A percentile compares a stretch with the other conserved stretches of the same genome.
These are phyloP conservation scores for Panzeria rudis DNA, from an alignment of 2,888 invertebrate genomes.

Conservation along the genomic window DNA sequence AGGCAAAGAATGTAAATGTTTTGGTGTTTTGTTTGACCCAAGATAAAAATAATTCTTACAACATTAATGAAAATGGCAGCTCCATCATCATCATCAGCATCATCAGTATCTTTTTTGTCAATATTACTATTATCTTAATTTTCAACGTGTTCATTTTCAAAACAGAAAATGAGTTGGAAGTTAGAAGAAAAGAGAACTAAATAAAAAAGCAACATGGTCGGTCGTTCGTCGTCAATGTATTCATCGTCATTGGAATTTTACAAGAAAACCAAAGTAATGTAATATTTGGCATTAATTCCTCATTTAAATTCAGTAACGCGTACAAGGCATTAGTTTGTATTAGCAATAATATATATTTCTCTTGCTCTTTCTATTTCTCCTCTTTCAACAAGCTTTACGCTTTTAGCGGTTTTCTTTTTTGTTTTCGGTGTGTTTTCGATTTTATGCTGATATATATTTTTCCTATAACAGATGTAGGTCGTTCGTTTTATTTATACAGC, in stretches of 20 bases:
- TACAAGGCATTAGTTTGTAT: slow-evolving; percentile 81
- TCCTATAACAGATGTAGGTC: slow-evolving; percentile 53
- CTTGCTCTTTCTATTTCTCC: not conserved
- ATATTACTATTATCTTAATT: slow-evolving; percentile 51
- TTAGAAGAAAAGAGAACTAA: not conserved
- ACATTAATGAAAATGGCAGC: slow-evolving; percentile 26
- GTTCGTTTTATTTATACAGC: slow-evolving; percentile 55
- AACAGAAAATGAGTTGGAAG: not conserved
- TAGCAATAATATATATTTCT: slow-evolving; percentile 69
- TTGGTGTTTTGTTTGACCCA: slow-evolving; percentile 45
- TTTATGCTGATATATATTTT: slow-evolving; percentile 18
- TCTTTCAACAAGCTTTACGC: slow-evolving; percentile 4
- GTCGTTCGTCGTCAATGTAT: slow-evolving; percentile 9
- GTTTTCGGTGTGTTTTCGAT: not conserved
- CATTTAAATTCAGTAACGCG: slow-evolving; percentile 84
- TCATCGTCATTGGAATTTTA: slow-evolving; percentile 45
- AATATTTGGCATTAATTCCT: slow-evolving; percentile 83
- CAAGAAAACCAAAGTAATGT: slow-evolving; percentile 75
- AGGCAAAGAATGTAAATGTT: slow-evolving; percentile 46
- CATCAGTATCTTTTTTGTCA: slow-evolving; percentile 31
- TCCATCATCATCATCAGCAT: slow-evolving; percentile 6
- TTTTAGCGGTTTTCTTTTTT: slow-evolving; percentile 25
- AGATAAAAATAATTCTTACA: slow-evolving; percentile 47
- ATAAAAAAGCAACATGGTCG: slow-evolving; percentile 19
- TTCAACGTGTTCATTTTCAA: slow-evolving; percentile 61